Evolutionary conservation across 2,113 vertebrate genomes (phyloP).

Genomic region (Hippocampus guttulatus): DNA sequence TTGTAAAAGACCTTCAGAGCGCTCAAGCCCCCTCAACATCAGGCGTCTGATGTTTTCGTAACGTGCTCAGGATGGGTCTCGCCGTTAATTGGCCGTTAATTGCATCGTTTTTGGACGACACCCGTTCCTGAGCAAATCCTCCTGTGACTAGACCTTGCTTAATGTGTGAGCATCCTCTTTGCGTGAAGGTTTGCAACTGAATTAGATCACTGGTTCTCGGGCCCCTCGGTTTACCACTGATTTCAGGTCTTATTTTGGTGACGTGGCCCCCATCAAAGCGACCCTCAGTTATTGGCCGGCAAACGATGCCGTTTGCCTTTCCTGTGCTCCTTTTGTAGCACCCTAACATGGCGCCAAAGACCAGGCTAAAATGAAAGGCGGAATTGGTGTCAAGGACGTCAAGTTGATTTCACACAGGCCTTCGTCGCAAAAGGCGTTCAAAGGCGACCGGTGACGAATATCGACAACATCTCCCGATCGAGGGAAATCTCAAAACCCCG

Average conservation of each 20-base stretch:
- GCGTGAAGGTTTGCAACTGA: background rate
- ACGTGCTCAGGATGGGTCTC: slow-evolving; percentile 30
- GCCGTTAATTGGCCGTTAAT: slow-evolving; percentile 34
- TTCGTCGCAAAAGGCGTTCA: no score
- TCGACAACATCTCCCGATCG: no score
- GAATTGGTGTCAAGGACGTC: no score
- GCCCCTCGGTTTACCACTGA: background rate
- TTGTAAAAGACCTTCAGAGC: slow-evolving; percentile 63
- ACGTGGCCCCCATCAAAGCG: no score
- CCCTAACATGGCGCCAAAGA: no score
- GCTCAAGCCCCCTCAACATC: background rate
- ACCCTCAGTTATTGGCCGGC: no score
- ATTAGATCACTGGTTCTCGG: background rate
- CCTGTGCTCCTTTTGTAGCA: no score
- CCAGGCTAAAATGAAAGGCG: no score
- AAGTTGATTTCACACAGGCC: no score
- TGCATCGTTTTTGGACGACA: background rate
- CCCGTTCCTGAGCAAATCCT: slow-evolving; percentile 7
- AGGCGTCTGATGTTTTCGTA: slow-evolving; percentile 60
- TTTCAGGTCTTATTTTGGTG: background rate
- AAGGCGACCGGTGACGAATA: no score
- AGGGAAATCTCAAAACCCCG: no score
- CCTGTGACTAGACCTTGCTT: background rate
- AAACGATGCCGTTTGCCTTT: no score
- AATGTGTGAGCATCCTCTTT: background rate